A percentile compares a stretch with the other conserved stretches of the same genome.
Evolutionary conservation across 2,113 vertebrate genomes (phyloP).

Genomic region (Camelus bactrianus): DNA sequence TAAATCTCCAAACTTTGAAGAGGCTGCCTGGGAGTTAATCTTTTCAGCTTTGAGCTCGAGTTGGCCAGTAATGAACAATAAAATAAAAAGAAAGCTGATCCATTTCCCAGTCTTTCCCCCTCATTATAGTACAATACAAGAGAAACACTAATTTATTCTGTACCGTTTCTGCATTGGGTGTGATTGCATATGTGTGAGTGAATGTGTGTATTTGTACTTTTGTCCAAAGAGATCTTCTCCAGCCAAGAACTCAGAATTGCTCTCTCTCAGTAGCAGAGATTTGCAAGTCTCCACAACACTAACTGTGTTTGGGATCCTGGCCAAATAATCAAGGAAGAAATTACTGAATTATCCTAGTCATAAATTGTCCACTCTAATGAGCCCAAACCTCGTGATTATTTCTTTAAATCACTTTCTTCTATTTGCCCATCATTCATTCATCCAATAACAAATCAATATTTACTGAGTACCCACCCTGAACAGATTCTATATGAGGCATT

Average conservation of each 20-base stretch:
- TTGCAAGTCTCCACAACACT: neutral
- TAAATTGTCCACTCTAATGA: neutral
- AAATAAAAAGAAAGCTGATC: slow-evolving; percentile 13
- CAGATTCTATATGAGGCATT: neutral
- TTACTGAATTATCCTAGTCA: neutral
- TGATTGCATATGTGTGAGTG: neutral
- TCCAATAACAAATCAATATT: neutral
- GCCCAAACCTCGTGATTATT: neutral
- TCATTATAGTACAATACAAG: neutral
- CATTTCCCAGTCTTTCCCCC: neutral
- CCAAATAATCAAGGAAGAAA: slow-evolving; percentile 40
- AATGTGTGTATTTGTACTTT: neutral
- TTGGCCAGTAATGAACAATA: slow-evolving; percentile 38
- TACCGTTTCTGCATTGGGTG: neutral
- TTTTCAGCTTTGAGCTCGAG: slow-evolving; percentile 37
- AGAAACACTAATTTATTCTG: neutral
- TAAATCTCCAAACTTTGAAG: slow-evolving; percentile 69
- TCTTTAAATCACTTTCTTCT: slow-evolving; percentile 33
- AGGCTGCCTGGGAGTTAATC: slow-evolving; percentile 44
- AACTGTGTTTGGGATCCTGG: neutral
- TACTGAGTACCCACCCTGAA: neutral
- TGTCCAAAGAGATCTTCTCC: neutral
- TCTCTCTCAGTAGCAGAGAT: neutral
- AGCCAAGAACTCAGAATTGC: neutral
- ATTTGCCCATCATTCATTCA: neutral